These are phyloP conservation scores for Drosophila burlai DNA, from an alignment of 1,140 invertebrate genomes.

Conservation along the genomic window DNA sequence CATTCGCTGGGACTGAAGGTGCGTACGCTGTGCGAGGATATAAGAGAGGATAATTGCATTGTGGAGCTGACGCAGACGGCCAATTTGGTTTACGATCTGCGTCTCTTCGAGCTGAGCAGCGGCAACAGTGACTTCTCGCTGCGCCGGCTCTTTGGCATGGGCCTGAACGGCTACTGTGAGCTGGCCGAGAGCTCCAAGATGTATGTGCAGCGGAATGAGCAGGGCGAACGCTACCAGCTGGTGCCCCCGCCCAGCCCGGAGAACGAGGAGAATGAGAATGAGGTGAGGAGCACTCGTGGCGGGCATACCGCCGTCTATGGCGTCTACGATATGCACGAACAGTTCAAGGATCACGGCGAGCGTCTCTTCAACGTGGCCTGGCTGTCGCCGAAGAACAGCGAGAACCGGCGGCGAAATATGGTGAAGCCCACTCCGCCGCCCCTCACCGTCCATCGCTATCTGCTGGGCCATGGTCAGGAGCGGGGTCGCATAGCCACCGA, in stretches of 20 bases:
- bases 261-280: constrained; percentile 49
- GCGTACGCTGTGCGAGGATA: constrained; percentile 90
- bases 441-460: constrained; percentile 92
- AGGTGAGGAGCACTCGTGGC: constrained; percentile 88
- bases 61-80: constrained; percentile 94
- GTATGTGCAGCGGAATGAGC: constrained; percentile 92
- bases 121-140: constrained; percentile 92
- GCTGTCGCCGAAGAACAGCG: constrained; percentile 68
- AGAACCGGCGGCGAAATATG: constrained; percentile 85
- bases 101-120: constrained; percentile 86
- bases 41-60: constrained; percentile 87
- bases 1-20: constrained; percentile 96
- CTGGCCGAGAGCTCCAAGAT: constrained; percentile 91
- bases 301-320: constrained; percentile 89
- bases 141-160: constrained; percentile 93
- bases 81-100: constrained; percentile 94
- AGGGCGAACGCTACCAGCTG: constrained; percentile 74
- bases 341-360: constrained; percentile 76
- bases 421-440: constrained; percentile 86
- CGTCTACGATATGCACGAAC: constrained; percentile 88
- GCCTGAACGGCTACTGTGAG: constrained; percentile 91
- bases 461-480: constrained; percentile 94
- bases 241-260: constrained; percentile 86
- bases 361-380: constrained; percentile 89
- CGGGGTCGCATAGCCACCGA: constrained; percentile 94